Base-by-base conservation (phyloP, 2,888 invertebrate genomes). In the Sisyra terminalis region DNA sequence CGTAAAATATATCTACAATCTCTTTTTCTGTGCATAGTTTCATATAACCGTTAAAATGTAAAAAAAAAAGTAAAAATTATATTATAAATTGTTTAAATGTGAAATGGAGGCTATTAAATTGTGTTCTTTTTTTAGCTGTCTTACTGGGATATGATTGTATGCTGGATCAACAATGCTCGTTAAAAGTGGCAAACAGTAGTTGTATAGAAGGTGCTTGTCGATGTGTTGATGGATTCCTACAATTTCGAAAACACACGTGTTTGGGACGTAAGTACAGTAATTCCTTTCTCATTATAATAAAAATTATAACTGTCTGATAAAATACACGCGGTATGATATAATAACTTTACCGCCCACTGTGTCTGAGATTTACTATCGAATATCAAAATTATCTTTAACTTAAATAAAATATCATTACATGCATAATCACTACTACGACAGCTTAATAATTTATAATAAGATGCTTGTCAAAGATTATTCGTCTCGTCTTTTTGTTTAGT, bases 211-310 rank as follows among this genome's bases (percentile, higher is more conserved):
- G 85, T 30, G 76, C 79, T 39, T 90, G 90, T 57, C 76, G 81
- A 35, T 90, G 90, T 62, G 76, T 79, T 45, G 79, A 81, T 53
- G 86, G 86, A 50, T 86, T 79, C 64, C 69, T 89, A 48, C 86
- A 87, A 60, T 88, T 86, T 67, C 73, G 88, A 56, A 80, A 84
- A 57, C 89, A 90, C 61, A 89, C 88, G 34, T 90, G 90, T 59
- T 73, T 90, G 43, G 79, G 82, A 58, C 87, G 90, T 90, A 74
- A 85, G 88, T 81, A 61, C 45, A 24, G 24, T 24, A 24, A 24
- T 24, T 5, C 7, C 24, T 24, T 24, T 5, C 7, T 24, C 24
- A 24, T 24, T 24, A 3, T 24, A 24, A 24, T 24, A 24, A 24
- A 24, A 24, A 24, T 42, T 37, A 40, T 14, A 34, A 14, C 34